Conservation (phyloP, 2,888 invertebrate genomes). For the Hypomecis atomaria region DNA sequence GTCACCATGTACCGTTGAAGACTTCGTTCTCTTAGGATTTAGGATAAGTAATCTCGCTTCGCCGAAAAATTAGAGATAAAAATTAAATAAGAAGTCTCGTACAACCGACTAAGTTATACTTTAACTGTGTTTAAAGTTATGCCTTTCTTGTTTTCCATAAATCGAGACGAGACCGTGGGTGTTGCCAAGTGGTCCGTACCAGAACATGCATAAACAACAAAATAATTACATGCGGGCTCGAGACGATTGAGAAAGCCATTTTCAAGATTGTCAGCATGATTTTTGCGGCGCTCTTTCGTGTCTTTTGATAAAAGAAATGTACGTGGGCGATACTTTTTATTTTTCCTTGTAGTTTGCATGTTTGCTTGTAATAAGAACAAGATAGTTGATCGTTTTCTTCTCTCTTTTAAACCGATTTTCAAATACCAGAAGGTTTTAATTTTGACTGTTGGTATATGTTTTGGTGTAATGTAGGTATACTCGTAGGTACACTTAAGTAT, state of each 20-base stretch:
- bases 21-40: background rate
- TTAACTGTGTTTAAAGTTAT: constrained; percentile 21
- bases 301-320: constrained; percentile 10
- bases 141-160: constrained; percentile 22
- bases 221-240: constrained; percentile 15
- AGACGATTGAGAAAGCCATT: constrained; percentile 22
- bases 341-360: too few relatives aligned
- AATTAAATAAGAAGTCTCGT: background rate
- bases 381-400: too few relatives aligned
- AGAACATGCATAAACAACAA: constrained; percentile 18
- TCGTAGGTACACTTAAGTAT: too few relatives aligned
- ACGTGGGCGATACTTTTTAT: too few relatives aligned
- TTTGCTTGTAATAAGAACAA: too few relatives aligned
- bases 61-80: background rate
- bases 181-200: constrained; percentile 13
- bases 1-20: too few relatives aligned
- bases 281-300: constrained; percentile 13
- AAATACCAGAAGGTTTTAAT: too few relatives aligned
- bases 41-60: background rate
- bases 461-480: too few relatives aligned
- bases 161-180: constrained; percentile 13
- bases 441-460: too few relatives aligned
- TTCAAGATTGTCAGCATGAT: constrained; percentile 17
- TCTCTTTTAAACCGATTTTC: too few relatives aligned
- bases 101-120: background rate